phyloP scores from a whole-genome alignment of 2,113 vertebrate species.

The Syngnathus scovelli region DNA sequence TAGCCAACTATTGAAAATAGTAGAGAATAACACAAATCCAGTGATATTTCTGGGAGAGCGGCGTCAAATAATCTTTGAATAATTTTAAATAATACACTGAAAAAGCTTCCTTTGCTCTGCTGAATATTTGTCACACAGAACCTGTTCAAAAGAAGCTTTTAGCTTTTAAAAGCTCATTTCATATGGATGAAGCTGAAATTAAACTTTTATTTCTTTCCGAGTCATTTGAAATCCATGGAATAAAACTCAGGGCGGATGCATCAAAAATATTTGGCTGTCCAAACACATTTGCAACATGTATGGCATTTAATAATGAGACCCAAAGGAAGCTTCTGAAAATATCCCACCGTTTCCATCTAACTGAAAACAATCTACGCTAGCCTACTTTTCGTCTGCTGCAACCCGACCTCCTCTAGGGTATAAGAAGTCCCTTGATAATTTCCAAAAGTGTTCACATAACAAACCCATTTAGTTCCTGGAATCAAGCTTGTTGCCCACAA shows the following conservation, averaged over 20 bases:
- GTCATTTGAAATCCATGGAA: not conserved
- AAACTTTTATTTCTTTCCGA: slow-evolving; percentile 6
- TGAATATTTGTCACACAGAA: slow-evolving; percentile 20
- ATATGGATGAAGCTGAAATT: slow-evolving; percentile 27
- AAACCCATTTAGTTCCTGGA: slow-evolving; percentile 50
- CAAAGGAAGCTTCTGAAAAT: slow-evolving; percentile 52
- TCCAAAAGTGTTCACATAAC: slow-evolving; percentile 41
- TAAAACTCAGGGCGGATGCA: slow-evolving; percentile 2
- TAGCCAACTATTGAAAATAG: not conserved
- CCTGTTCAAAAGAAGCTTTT: slow-evolving; percentile 13
- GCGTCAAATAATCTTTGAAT: slow-evolving; percentile 9
- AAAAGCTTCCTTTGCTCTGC: slow-evolving; percentile 10
- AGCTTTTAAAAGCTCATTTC: slow-evolving; percentile 25
- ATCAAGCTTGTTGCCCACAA: slow-evolving; percentile 30
- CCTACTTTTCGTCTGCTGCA: slow-evolving; percentile 40
- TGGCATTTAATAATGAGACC: slow-evolving; percentile 43
- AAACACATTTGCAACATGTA: slow-evolving; percentile 33
- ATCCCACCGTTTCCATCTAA: slow-evolving; percentile 29
- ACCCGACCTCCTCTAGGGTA: slow-evolving; percentile 38
- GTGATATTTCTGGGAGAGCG: slow-evolving; percentile 15
- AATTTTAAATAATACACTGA: slow-evolving; percentile 1
- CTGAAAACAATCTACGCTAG: slow-evolving; percentile 24
- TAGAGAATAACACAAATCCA: not conserved
- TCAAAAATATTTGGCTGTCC: slow-evolving; percentile 32
- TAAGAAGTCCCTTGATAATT: slow-evolving; percentile 42